Evolutionary conservation across 2,797 vertebrate genomes (phyloP).

Genomic region (Falco columbarius): DNA sequence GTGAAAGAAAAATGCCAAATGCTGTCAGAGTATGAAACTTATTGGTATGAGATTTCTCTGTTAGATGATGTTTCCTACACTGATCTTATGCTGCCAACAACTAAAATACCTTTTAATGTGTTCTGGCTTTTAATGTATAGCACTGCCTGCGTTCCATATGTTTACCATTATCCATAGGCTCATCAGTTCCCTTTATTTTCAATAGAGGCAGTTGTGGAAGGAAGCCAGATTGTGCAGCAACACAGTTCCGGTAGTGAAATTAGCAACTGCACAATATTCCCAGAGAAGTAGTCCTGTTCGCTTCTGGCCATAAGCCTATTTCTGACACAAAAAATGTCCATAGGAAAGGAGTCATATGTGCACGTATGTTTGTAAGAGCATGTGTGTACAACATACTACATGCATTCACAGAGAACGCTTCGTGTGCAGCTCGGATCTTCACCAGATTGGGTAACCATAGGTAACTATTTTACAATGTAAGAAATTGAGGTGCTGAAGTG

Average conservation of each 20-base stretch:
- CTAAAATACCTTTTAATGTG: slow-evolving; percentile 78
- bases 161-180: slow-evolving; percentile 80
- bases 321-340: slow-evolving; percentile 34
- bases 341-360: background rate
- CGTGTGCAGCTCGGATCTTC: background rate
- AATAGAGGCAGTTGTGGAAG: slow-evolving; percentile 75
- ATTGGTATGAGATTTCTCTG: slow-evolving; percentile 49
- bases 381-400: background rate
- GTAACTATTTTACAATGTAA: background rate
- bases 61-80: slow-evolving; percentile 69
- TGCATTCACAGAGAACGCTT: background rate
- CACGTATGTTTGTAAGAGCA: background rate
- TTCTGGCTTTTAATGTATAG: slow-evolving; percentile 73
- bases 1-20: slow-evolving; percentile 36
- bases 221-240: slow-evolving; percentile 71
- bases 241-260: slow-evolving; percentile 82
- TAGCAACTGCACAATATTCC: slow-evolving; percentile 80
- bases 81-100: slow-evolving; percentile 68
- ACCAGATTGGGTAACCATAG: background rate
- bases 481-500: background rate
- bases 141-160: slow-evolving; percentile 74
- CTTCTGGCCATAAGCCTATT: slow-evolving; percentile 66
- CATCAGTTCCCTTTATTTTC: slow-evolving; percentile 76
- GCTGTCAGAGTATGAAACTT: slow-evolving; percentile 46
- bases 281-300: slow-evolving; percentile 72